Base-by-base conservation (phyloP, 2,797 vertebrate species). In the Crenichthys baileyi region DNA sequence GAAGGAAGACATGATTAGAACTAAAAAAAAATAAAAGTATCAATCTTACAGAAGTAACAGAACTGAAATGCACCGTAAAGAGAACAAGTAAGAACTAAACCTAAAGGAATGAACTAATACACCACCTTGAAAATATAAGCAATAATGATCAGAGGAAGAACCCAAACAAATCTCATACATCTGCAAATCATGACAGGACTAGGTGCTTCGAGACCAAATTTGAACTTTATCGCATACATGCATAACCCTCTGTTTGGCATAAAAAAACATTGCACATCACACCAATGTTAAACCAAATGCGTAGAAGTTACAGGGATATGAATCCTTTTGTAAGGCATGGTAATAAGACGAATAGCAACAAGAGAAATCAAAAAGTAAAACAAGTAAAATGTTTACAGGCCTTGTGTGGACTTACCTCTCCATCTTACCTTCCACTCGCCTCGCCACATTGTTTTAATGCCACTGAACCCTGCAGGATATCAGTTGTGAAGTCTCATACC, bases 401-500 rank as follows among this genome's bases (percentile, higher is more conserved):
- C 72, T 48, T 26, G 55, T 76, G 71, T 31, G 4, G 71, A 78
- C 65, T 78, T 26, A 48, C 78, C 76, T 84, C 72, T 70, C 61
- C 24, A 16, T 77, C 73, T 76, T 82, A 72, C 73, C 70, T 76
- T 79, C 79, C 68, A 29, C 51, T 72, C 86, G 87, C 88, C 83
- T 89, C 76, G 80, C 79, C 80, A 61, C 80, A 70, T 89, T 85
- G 86, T 92, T 87, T 80, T 74, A 81, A 75, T 83, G 77, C 76
- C 83, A 79, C 81, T 68, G 67, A 90, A 84, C 80, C 78, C 82
- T 63, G 83, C 76, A 88, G 87, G 83, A 91, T 87, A 90, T 87
- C 81, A 81, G 80, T 55, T 80, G 86, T 83, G 83, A 91, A 88
- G 90, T 86, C 86, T 90, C 80, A 82, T 81, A 86, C 74, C 56